Conservation (phyloP, 2,888 invertebrate species). For the Oxycera nigricornis region DNA sequence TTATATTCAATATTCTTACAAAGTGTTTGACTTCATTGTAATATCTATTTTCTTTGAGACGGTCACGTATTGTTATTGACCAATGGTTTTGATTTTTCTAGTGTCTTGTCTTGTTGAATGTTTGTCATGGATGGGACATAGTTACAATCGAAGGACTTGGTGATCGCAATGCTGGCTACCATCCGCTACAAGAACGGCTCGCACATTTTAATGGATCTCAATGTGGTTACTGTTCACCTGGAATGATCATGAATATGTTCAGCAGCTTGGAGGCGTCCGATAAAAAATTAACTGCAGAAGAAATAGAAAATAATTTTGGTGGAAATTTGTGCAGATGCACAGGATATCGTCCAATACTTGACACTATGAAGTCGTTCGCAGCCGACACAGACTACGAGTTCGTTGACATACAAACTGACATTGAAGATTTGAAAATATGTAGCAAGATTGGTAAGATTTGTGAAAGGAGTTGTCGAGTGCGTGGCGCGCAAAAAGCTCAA, state of each 20-base stretch:
- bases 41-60: too few relatives aligned
- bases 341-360: slow-evolving; percentile 74
- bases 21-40: too few relatives aligned
- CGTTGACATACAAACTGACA: slow-evolving; percentile 49
- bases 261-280: slow-evolving; percentile 60
- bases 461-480: neutral
- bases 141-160: slow-evolving; percentile 74
- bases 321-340: slow-evolving; percentile 77
- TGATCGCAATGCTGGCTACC: slow-evolving; percentile 67
- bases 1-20: too few relatives aligned
- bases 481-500: neutral
- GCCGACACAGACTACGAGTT: slow-evolving; percentile 65
- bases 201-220: slow-evolving; percentile 69
- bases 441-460: slow-evolving; percentile 33
- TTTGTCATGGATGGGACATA: slow-evolving; percentile 70
- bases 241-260: slow-evolving; percentile 64
- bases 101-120: slow-evolving; percentile 49
- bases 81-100: too few relatives aligned
- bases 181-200: slow-evolving; percentile 67
- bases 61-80: too few relatives aligned
- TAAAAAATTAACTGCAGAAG: slow-evolving; percentile 63
- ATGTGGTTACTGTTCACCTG: slow-evolving; percentile 76
- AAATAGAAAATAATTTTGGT: slow-evolving; percentile 74
- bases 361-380: slow-evolving; percentile 76
- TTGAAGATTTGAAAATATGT: slow-evolving; percentile 43